Conservation (phyloP, 2,113 vertebrate species). For the Poecilia latipinna region DNA sequence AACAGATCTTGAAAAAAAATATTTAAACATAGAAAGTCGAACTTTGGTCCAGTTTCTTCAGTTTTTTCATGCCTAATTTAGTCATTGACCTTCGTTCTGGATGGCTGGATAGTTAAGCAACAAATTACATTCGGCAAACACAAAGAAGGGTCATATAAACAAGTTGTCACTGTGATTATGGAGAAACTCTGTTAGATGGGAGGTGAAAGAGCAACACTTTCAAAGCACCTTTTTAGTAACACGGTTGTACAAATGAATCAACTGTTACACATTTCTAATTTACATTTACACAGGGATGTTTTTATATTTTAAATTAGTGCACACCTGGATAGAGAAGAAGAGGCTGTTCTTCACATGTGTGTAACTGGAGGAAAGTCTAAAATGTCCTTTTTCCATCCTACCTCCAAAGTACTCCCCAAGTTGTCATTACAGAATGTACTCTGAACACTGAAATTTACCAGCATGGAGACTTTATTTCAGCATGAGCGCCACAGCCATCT, state of each 20-base stretch:
- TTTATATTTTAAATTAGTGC: too few species aligned
- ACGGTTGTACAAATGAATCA: not conserved
- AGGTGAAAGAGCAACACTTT: not conserved
- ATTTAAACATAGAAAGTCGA: not conserved
- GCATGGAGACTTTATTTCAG: not conserved
- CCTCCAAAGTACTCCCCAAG: slow-evolving; percentile 20
- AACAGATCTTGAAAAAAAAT: slow-evolving; percentile 22
- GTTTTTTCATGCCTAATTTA: slow-evolving; percentile 8
- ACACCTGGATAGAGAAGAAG: too few species aligned
- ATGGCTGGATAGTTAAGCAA: slow-evolving; percentile 12
- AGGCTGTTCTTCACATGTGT: not conserved
- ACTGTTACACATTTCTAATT: not conserved
- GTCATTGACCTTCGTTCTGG: slow-evolving; percentile 18
- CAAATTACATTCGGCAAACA: slow-evolving; percentile 28
- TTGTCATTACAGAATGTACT: slow-evolving; percentile 15
- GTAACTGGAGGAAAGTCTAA: slow-evolving; percentile 10
- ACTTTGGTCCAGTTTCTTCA: slow-evolving; percentile 17
- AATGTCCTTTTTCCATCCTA: slow-evolving; percentile 25
- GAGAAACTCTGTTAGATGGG: not conserved
- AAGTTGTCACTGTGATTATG: slow-evolving; percentile 21
- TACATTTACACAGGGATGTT: not conserved
- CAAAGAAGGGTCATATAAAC: slow-evolving; percentile 12
- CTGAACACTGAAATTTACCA: slow-evolving; percentile 16
- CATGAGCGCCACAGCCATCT: not conserved
- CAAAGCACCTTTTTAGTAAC: not conserved